Base-by-base conservation (phyloP, 2,888 invertebrate species). In the Petrolisthes cinctipes region DNA sequence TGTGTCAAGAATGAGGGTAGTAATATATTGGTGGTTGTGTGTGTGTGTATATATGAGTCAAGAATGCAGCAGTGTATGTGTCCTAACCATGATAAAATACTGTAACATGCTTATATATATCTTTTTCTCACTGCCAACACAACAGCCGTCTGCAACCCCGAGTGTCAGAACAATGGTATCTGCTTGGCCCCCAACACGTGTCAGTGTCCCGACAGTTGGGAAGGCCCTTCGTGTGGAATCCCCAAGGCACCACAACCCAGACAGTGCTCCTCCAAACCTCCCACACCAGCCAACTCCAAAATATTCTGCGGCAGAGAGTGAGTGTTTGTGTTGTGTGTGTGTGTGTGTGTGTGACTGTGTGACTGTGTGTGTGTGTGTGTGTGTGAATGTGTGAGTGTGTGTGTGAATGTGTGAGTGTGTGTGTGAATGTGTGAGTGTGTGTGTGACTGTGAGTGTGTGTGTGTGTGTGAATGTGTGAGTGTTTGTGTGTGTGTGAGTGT, bases 81-180 rank as follows among this genome's bases (percentile, higher is more conserved):
- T 37, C 37, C 37, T 37, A 37, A 37, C 37, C 37, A 2, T 37
- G 37, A 37, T 37, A 37, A 37, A 37, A 2, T 37, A 37, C 37
- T 37, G 37, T 37, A 37, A 37, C 37, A 37, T 37, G 37, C 37
- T 37, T 37, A 37, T 37, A 0, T 37, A 1, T 61, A 37, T 80
- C 11, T 23, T 17, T 4, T 75, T 37, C 11, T 17, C 9, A 1
- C 75, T 20, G 3, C 4, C 9, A 9, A 14, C 76, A 17, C 76
- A 11, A n/a, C 92, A 97, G 97, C 96, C 0, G 94, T 95, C 91
- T 97, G 97, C 92, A 92, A 94, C 37, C 96, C 96, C 0, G 93
- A 94, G 0, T 98, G 97, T 92, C 94, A 95, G 92, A 97, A 97
- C 93, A 95, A 95, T 85, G 97, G 97, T 0, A 95, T 96, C 82